A percentile compares a stretch with the other conserved stretches of the same genome.
These are phyloP conservation scores for Scaptomyza pallida DNA, from an alignment of 1,140 invertebrate species.

Conservation along the genomic window DNA sequence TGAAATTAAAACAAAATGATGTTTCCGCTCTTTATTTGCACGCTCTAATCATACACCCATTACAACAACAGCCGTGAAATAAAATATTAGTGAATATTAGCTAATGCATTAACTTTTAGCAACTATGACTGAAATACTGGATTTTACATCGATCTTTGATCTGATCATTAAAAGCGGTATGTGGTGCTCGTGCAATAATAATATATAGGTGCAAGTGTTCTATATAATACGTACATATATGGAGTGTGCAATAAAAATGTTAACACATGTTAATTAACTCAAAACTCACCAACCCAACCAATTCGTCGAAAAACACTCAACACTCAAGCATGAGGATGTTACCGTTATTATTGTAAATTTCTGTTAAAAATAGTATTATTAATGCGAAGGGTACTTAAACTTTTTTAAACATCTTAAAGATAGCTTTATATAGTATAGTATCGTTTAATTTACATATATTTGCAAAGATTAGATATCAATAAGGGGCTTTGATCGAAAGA, in stretches of 20 bases:
- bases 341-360: no score
- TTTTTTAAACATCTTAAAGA: neutral
- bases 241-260: neutral
- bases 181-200: slow-evolving; percentile 35
- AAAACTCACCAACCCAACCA: neutral
- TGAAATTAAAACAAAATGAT: slow-evolving; percentile 27
- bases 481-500: neutral
- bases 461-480: neutral
- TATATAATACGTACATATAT: neutral
- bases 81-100: slow-evolving; percentile 15
- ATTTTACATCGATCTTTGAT: slow-evolving; percentile 76
- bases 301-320: neutral
- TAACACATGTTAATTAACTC: slow-evolving; percentile 6
- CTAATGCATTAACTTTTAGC: slow-evolving; percentile 9
- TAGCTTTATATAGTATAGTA: neutral
- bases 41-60: slow-evolving; percentile 12
- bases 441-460: neutral
- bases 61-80: slow-evolving; percentile 13
- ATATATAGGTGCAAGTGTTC: neutral
- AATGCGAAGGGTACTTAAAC: neutral
- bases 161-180: slow-evolving; percentile 71
- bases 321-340: neutral
- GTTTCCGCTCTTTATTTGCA: slow-evolving; percentile 1
- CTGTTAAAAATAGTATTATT: no score
- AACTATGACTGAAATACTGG: slow-evolving; percentile 59